Evolutionary conservation across 1,140 invertebrate genomes (phyloP).

Genomic region (Ceratoteleas bidentatus): DNA sequence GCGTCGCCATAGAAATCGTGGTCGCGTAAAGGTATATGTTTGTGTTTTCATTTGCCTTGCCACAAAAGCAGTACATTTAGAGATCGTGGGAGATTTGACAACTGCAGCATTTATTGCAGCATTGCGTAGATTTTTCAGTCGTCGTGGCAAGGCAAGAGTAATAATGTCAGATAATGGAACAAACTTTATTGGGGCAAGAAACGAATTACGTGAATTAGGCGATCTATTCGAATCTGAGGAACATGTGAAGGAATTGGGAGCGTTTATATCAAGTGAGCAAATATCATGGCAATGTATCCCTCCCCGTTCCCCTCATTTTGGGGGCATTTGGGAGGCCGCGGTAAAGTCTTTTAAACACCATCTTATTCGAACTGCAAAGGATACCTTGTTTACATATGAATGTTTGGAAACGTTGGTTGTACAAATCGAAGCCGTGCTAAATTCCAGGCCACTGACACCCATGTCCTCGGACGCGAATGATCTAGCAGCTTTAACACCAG

Average conservation of each 20-base stretch:
- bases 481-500: constrained; percentile 7
- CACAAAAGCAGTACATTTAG: neutral
- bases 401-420: constrained; percentile 45
- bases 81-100: neutral
- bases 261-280: neutral
- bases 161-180: neutral
- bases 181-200: neutral
- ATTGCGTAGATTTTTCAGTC: neutral
- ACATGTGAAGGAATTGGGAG: neutral
- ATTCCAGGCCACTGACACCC: constrained; percentile 61
- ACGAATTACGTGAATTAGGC: neutral
- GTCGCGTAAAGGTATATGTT: neutral
- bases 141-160: neutral
- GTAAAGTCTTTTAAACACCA: constrained; percentile 10
- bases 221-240: neutral
- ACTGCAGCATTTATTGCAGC: neutral
- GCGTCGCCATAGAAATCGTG: neutral
- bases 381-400: constrained; percentile 53
- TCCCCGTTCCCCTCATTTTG: constrained; percentile 1
- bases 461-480: constrained; percentile 62
- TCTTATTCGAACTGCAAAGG: neutral
- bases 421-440: constrained; percentile 16
- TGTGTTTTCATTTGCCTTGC: neutral
- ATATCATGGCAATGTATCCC: neutral
- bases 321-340: neutral